Base-by-base conservation (phyloP, 2,113 vertebrate species). In the Zeus faber region DNA sequence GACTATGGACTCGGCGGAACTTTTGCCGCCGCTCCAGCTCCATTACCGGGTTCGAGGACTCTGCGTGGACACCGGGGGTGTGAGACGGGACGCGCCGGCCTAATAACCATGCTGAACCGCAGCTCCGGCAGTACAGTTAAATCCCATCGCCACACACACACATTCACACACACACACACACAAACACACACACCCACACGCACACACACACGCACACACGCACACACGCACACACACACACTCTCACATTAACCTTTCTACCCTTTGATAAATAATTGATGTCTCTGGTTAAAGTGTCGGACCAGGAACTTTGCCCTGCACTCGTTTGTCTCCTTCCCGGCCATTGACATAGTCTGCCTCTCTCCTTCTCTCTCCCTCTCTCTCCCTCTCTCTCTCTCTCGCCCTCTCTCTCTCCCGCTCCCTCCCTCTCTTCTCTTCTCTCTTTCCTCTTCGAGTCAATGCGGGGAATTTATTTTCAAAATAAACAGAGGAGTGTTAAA, bases 261-360 rank as follows among this genome's bases (percentile, higher is more conserved):
- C 52, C 54, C 59, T 61, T 58, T 49, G 43, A 65, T 79, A 79
- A 83, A 81, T 80, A 77, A 80, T 85, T 76, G 54, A 81, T 83
- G 77, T 61, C 61, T 76, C 35, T 50, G 65, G 75, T 79, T 75
- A 77, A 78, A 76, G 57, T 72, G 82, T 83, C 72, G 78, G 67
- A 59, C 23, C 48, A 40, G 63, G 40, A 67, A 43, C 29, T 25
- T 1, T 24, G 67, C 54, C 55, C 53, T 41, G 50, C 37, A 67
- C 66, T 72, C 73, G 67, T 81, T 81, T 72, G 75, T 67, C 47
- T n/a, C 56, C 65, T 50, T 62, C 65, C 54, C 55, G 55, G 62
- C 78, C 70, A 54, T 81, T 78, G 67, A 57, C 55, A 49, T 22
- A 4, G 23, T 24, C 33, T 53, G 22, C 35, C 21, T 25, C 13